Percentiles rank a stretch among this genome's conserved stretches.
These are phyloP conservation scores for Falco concolor DNA, from an alignment of 2,797 vertebrate genomes.

Conservation along the genomic window DNA sequence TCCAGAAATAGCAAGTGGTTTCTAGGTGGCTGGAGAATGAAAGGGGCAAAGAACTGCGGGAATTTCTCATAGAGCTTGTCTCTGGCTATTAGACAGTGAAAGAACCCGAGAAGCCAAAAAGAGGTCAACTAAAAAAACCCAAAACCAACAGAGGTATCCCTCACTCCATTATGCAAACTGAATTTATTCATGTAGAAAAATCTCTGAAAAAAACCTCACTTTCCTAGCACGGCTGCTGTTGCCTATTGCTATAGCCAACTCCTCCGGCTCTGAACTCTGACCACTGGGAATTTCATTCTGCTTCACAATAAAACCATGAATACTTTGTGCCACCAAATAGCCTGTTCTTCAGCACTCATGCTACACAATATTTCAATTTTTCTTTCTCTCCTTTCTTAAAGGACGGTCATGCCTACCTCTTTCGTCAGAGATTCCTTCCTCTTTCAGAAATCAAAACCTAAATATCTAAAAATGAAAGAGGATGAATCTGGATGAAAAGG, in stretches of 20 bases:
- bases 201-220: neutral
- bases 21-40: neutral
- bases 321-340: neutral
- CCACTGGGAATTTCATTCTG: neutral
- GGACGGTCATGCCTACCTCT: neutral
- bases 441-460: neutral
- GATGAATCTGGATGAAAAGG: neutral
- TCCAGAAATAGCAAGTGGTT: conserved; percentile 49
- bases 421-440: neutral
- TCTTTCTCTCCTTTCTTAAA: neutral
- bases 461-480: neutral
- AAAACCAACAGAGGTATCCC: conserved; percentile 31
- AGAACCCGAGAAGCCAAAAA: conserved; percentile 53
- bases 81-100: conserved; percentile 38
- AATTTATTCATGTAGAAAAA: conserved; percentile 39
- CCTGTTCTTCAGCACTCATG: neutral
- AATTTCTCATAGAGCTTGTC: conserved; percentile 32
- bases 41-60: conserved; percentile 1
- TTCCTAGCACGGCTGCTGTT: neutral
- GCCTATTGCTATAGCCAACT: neutral
- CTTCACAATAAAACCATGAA: neutral
- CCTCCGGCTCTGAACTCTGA: neutral
- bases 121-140: conserved; percentile 46
- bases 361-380: neutral
- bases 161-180: conserved; percentile 39